Percentiles rank a stretch among this genome's conserved stretches.
Conservation (phyloP, 2,888 invertebrate species). For the Pandemis cinnamomeana region DNA sequence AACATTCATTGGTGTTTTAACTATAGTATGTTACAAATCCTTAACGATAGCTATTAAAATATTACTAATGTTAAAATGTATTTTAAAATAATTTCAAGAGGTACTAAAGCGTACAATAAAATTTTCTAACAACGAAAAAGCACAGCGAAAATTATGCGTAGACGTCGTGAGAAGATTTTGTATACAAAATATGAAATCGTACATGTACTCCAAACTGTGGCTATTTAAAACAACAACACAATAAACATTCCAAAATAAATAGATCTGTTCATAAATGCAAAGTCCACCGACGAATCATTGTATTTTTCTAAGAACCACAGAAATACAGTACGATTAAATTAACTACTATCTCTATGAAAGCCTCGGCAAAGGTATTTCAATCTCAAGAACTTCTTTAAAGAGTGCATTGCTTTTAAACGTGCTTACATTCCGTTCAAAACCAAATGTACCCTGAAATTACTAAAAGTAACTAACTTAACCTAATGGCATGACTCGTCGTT, state of each 20-base stretch:
- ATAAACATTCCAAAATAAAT: background rate
- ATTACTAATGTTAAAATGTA: constrained; percentile 24
- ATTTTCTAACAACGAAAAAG: constrained; percentile 37
- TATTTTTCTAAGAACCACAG: constrained; percentile 4
- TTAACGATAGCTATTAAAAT: constrained; percentile 30
- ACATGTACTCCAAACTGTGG: constrained; percentile 4
- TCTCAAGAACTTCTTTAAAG: constrained; percentile 8
- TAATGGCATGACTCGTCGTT: constrained; percentile 82
- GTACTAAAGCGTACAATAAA: constrained; percentile 38
- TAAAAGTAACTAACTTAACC: constrained; percentile 65
- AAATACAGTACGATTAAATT: constrained; percentile 7
- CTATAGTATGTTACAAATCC: constrained; percentile 46
- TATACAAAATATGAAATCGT: constrained; percentile 8
- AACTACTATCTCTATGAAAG: constrained; percentile 23
- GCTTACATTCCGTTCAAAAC: background rate
- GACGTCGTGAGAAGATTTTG: constrained; percentile 35
- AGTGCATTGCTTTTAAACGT: background rate
- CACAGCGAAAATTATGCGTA: constrained; percentile 25
- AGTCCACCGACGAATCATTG: background rate
- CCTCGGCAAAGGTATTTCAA: constrained; percentile 5
- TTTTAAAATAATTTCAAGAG: constrained; percentile 23
- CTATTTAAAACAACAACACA: background rate
- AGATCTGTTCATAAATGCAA: constrained; percentile 6
- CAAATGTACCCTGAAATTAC: constrained; percentile 42
- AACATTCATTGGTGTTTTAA: constrained; percentile 74